A percentile compares a stretch with the other conserved stretches of the same genome.
Conservation (phyloP, 2,113 vertebrate genomes). For the Ageneiosus marmoratus region DNA sequence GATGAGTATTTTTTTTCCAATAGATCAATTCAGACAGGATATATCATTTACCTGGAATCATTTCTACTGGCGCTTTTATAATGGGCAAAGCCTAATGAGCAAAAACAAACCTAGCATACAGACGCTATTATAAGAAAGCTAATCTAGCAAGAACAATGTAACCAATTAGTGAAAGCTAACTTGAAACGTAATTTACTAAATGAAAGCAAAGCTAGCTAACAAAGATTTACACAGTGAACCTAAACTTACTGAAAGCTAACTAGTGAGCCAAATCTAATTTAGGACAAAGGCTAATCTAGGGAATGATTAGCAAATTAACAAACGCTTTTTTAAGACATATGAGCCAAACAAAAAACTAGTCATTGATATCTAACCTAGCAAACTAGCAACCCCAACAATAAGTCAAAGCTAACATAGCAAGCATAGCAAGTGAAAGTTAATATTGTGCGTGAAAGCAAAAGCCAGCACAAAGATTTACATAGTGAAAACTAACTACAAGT, state of each 20-base stretch:
- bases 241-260: too few relatives aligned
- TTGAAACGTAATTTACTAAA: background rate
- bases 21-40: background rate
- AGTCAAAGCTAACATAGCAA: background rate
- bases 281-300: background rate
- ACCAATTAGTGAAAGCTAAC: too few relatives aligned
- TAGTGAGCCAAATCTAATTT: background rate
- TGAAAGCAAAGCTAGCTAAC: background rate
- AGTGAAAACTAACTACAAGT: too few relatives aligned
- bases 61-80: background rate
- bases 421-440: background rate
- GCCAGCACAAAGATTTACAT: background rate
- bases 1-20: background rate
- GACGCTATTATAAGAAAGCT: too few relatives aligned
- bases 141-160: too few relatives aligned
- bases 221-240: background rate
- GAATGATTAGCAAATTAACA: too few relatives aligned
- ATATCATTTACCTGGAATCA: background rate
- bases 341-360: background rate
- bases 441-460: background rate
- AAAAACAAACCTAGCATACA: too few relatives aligned
- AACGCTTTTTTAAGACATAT: background rate
- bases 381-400: background rate
- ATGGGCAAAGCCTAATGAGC: too few relatives aligned
- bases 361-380: background rate